phyloP scores from a whole-genome alignment of 2,888 invertebrate genomes.

The Agrochola circellaris region DNA sequence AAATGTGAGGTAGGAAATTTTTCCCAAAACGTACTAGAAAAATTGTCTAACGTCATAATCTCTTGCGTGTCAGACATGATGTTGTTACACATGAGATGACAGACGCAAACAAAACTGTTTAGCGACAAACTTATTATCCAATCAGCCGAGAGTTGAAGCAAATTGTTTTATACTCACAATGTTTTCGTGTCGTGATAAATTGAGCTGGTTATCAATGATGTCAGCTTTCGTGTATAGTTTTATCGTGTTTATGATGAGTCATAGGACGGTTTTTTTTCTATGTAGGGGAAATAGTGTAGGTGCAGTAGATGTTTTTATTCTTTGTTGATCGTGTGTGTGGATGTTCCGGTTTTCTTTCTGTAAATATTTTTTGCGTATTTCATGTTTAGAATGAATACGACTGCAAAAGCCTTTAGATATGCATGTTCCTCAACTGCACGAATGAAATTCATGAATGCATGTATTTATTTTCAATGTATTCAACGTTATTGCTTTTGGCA shows the following conservation, averaged over 20 bases:
- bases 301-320: conserved; percentile 10
- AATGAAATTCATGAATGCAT: conserved; percentile 9
- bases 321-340: not conserved
- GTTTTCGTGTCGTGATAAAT: conserved; percentile 63
- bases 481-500: conserved; percentile 30
- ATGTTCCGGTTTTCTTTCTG: not conserved
- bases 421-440: not conserved
- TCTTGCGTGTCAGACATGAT: conserved; percentile 51
- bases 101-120: conserved; percentile 64
- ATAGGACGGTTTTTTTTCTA: conserved; percentile 39
- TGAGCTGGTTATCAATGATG: conserved; percentile 65
- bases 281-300: conserved; percentile 21
- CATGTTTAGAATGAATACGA: not conserved
- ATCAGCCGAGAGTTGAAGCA: conserved; percentile 64
- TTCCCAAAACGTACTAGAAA: not conserved
- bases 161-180: conserved; percentile 60
- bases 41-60: conserved; percentile 11
- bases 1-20: not conserved
- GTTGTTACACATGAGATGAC: conserved; percentile 47
- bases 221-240: conserved; percentile 63
- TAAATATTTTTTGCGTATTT: not conserved
- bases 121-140: conserved; percentile 69
- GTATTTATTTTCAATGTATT: conserved; percentile 26
- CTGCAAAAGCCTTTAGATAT: not conserved
- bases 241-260: conserved; percentile 57